phyloP scores from a whole-genome alignment of 2,113 vertebrate genomes.

The Psephotus haematonotus region DNA sequence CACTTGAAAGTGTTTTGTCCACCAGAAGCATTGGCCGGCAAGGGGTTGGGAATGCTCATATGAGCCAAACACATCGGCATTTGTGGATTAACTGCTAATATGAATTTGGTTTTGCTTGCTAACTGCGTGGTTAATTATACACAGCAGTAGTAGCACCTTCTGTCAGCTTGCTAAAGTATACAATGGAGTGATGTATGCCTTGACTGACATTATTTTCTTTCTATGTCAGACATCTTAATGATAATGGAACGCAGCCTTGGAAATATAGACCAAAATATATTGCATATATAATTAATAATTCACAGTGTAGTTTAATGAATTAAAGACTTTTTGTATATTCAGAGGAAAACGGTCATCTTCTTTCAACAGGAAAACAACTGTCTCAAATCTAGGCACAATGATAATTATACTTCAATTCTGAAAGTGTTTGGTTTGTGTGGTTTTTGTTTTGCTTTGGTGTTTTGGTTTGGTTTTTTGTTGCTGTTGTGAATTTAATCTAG shows the following conservation, averaged over 20 bases:
- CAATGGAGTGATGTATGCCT: neutral
- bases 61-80: neutral
- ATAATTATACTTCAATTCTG: neutral
- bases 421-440: neutral
- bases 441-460: neutral
- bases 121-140: neutral
- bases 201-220: neutral
- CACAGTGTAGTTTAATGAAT: neutral
- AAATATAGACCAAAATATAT: neutral
- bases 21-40: accelerated
- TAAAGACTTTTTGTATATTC: neutral
- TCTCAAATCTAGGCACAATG: neutral
- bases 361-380: neutral
- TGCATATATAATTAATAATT: neutral
- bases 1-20: neutral
- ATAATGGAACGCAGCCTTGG: neutral
- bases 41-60: neutral
- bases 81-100: neutral
- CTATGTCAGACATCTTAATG: neutral
- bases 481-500: neutral
- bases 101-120: neutral
- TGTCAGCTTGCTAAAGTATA: neutral
- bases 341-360: neutral
- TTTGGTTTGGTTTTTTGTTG: neutral
- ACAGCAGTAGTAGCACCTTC: neutral